phyloP scores from a whole-genome alignment of 2,888 invertebrate species.

The Leptarthrus brevirostris region DNA sequence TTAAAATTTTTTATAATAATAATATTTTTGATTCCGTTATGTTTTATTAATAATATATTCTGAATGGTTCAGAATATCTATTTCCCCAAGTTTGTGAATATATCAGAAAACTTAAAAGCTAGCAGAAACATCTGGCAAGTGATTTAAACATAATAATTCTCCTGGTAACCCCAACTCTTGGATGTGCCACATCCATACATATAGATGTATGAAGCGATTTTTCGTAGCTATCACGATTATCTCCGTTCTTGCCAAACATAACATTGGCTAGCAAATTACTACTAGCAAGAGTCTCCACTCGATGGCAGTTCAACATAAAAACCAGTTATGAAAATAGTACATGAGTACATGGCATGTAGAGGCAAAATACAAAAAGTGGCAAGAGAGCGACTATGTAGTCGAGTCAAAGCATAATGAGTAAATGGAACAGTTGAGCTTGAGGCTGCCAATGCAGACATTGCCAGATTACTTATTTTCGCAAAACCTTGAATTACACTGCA shows the following conservation, averaged over 20 bases:
- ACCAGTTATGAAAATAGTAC: conserved; percentile 15
- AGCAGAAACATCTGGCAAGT: too few species aligned
- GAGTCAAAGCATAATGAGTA: background rate
- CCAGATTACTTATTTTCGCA: conserved; percentile 5
- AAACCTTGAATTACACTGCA: conserved; percentile 14
- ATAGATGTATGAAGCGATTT: background rate
- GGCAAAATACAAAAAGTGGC: background rate
- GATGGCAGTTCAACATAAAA: conserved; percentile 5
- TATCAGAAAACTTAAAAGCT: too few species aligned
- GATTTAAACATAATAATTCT: too few species aligned
- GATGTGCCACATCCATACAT: background rate
- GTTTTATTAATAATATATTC: too few species aligned
- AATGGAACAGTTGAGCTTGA: background rate
- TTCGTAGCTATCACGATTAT: too few species aligned
- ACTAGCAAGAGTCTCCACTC: too few species aligned
- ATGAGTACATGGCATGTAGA: background rate
- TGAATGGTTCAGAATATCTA: too few species aligned
- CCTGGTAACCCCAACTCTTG: background rate
- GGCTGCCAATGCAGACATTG: conserved; percentile 19
- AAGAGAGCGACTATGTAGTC: conserved; percentile 15
- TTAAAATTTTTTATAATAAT: too few species aligned
- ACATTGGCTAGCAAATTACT: too few species aligned
- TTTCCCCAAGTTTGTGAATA: too few species aligned
- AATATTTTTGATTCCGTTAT: too few species aligned
- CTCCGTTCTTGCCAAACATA: background rate